Evolutionary conservation across 2,888 invertebrate genomes (phyloP), one percentile per base, ranked within the genome.

Genomic region (Physocephala rufipes): DNA sequence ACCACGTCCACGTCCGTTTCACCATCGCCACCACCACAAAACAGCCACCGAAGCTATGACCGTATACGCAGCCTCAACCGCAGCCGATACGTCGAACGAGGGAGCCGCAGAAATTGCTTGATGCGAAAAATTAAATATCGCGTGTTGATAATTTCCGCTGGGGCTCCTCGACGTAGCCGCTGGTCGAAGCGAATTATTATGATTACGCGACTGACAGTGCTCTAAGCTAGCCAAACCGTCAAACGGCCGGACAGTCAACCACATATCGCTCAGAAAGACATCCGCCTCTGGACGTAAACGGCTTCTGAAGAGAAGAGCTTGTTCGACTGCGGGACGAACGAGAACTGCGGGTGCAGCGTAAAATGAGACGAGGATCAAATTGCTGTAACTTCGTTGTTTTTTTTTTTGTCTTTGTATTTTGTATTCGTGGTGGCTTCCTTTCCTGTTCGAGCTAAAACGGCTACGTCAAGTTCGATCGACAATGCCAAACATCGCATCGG

Each of bases 61-160:
- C n/a, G n/a, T n/a, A n/a, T n/a, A n/a, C n/a, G n/a, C n/a, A n/a
- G n/a, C n/a, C n/a, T n/a, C 67, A 67, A 26, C 64, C 55, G 45
- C 62, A 36, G 45, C 59, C 19, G 51, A 70, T 28, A 68, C 49
- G 61, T 67, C 67, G 67, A 62, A 61, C 28, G 68, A 5, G 51
- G 66, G 62, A 55, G 65, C 70, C 62, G 55, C 66, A 62, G 69
- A 69, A 72, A 72, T 72, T 70, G 68, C 64, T 67, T 36, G 63
- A 67, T 71, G 66, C 72, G 64, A 66, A 72, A n/a, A 71, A 67
- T 67, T 67, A 68, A 68, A 64, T 64, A 68, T 71, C 71, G 71
- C 71, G 71, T 71, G 71, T 71, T 68, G 71, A 58, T 71, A 71
- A 71, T 71, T 71, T 68, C 67, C 67, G 51, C 67, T 67, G 63